Conservation (phyloP, 1,140 invertebrate species). For the Chrysoperla carnea region DNA sequence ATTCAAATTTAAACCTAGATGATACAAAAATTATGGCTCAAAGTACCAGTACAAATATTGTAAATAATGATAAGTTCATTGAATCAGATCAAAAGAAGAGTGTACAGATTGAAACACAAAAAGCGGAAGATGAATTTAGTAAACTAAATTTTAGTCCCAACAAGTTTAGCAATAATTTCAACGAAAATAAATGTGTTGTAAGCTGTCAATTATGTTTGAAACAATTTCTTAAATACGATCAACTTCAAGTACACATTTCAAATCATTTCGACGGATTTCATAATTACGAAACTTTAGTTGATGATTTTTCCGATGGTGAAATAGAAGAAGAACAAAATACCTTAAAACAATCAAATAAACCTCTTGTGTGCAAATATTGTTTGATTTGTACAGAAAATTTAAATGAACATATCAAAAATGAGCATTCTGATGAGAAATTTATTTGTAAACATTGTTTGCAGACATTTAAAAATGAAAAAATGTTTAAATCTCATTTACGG, state of each 20-base stretch:
- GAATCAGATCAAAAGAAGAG: too few relatives aligned
- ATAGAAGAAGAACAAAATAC: background rate
- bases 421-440: conserved; percentile 9
- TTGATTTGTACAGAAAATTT: conserved; percentile 9
- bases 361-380: conserved; percentile 11
- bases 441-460: conserved; percentile 3
- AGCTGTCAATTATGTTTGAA: background rate
- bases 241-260: background rate
- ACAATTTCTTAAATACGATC: background rate
- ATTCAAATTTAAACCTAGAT: too few relatives aligned
- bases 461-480: conserved; percentile 16
- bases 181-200: too few relatives aligned
- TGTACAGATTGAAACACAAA: too few relatives aligned
- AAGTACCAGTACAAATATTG: too few relatives aligned
- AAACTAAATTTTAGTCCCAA: too few relatives aligned
- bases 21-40: too few relatives aligned
- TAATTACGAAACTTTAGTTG: background rate
- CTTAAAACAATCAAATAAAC: background rate
- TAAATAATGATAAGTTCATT: too few relatives aligned
- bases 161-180: too few relatives aligned
- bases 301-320: background rate
- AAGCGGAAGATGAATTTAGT: too few relatives aligned
- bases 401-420: conserved; percentile 11
- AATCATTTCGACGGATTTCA: background rate
- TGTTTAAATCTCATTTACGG: conserved; percentile 3